These are phyloP conservation scores for Percopsis transmontana DNA, from an alignment of 2,113 vertebrate species.

Conservation along the genomic window DNA sequence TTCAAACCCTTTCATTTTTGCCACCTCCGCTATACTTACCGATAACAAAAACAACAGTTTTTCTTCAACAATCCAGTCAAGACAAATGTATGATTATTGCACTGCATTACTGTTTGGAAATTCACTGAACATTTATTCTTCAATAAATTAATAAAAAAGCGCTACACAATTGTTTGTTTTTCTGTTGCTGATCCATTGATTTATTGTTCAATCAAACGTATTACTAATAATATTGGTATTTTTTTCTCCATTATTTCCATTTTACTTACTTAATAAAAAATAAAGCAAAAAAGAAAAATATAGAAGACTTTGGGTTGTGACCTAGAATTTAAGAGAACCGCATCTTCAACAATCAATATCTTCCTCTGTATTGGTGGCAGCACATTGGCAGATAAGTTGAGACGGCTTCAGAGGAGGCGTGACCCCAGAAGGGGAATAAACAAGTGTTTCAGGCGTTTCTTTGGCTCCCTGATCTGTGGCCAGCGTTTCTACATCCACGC, in stretches of 20 bases:
- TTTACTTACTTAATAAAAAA: not conserved
- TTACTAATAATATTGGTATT: not conserved
- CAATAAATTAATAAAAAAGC: no score
- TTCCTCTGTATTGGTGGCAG: constrained; percentile 47
- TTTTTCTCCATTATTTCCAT: not conserved
- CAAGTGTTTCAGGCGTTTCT: constrained; percentile 2
- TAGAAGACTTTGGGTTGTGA: constrained; percentile 48
- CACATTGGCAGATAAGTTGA: constrained; percentile 28
- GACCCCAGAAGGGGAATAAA: constrained; percentile 44
- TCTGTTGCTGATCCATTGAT: not conserved
- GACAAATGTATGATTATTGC: no score
- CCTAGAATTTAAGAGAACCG: constrained; percentile 48
- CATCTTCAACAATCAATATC: constrained; percentile 54
- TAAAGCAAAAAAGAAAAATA: not conserved
- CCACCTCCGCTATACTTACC: not conserved
- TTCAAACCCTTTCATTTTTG: not conserved
- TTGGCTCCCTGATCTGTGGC: constrained; percentile 16
- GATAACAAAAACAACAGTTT: not conserved
- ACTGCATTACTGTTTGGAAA: no score
- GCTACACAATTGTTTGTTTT: not conserved
- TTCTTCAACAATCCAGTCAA: no score
- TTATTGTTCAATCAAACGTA: not conserved
- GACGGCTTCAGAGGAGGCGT: constrained; percentile 50
- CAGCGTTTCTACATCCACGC: not conserved
- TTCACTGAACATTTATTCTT: no score